Percentiles rank a stretch among this genome's conserved stretches.
Conservation (phyloP, 2,797 vertebrate genomes). For the Sebastes dallii region DNA sequence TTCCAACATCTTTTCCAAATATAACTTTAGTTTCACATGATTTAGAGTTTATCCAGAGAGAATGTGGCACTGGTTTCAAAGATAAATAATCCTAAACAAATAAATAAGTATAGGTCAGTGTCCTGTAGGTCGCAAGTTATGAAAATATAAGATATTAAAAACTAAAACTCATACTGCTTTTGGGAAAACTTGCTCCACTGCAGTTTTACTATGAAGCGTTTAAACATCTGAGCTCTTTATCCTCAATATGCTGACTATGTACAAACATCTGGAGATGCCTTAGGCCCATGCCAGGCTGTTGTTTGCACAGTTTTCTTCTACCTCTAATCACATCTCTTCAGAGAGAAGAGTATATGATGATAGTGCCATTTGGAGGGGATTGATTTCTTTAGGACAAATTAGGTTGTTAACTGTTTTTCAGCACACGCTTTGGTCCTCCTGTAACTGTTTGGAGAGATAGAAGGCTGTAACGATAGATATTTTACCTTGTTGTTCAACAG, state of each 20-base stretch:
- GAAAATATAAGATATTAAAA: neutral
- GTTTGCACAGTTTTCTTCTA: constrained; percentile 29
- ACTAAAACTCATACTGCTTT: neutral
- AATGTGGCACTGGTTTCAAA: neutral
- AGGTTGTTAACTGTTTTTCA: neutral
- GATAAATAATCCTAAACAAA: neutral
- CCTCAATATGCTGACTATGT: constrained; percentile 17
- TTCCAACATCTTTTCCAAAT: neutral
- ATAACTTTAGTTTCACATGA: neutral
- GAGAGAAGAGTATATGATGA: neutral
- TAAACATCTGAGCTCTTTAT: constrained; percentile 21
- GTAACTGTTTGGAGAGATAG: neutral
- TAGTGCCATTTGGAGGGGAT: neutral
- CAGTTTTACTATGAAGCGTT: neutral
- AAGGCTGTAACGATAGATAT: neutral
- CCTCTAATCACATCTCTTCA: constrained; percentile 1
- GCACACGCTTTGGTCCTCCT: neutral
- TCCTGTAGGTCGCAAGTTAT: neutral
- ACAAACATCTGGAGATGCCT: constrained; percentile 47
- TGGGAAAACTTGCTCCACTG: neutral
- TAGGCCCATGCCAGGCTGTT: constrained; percentile 25
- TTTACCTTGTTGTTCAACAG: neutral
- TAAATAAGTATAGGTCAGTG: neutral
- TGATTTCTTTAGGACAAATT: neutral
- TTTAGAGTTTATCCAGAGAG: neutral